These are phyloP conservation scores for Pyrgilauda ruficollis DNA, from an alignment of 2,113 vertebrate species.

Conservation along the genomic window DNA sequence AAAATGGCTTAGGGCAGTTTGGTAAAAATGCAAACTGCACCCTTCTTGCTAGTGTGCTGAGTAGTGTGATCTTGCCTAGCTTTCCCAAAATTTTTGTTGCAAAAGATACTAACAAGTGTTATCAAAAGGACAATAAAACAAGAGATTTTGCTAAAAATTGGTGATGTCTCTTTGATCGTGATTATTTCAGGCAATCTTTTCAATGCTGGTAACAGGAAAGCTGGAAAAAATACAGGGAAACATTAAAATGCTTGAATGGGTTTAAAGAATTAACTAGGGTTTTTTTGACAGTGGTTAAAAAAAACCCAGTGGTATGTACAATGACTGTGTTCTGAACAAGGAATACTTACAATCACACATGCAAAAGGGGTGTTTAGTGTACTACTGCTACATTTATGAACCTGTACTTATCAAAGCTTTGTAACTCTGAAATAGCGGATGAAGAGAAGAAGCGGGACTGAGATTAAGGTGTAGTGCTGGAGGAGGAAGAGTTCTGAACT, in stretches of 20 bases:
- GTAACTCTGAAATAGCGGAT: not conserved
- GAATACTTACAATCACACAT: not conserved
- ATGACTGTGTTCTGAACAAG: not conserved
- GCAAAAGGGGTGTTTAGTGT: not conserved
- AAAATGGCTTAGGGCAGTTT: not conserved
- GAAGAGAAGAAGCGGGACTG: not conserved
- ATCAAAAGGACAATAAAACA: not conserved
- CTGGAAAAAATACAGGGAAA: not conserved
- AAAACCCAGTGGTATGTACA: not conserved
- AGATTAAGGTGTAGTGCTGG: not conserved
- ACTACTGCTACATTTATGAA: not conserved
- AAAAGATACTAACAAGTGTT: not conserved
- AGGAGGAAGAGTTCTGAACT: not conserved
- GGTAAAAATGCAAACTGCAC: not conserved
- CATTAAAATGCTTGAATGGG: not conserved
- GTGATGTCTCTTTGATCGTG: rapidly evolving
- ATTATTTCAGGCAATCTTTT: not conserved
- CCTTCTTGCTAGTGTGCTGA: not conserved
- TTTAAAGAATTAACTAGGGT: not conserved
- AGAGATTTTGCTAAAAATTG: not conserved
- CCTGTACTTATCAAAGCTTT: not conserved
- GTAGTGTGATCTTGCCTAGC: not conserved
- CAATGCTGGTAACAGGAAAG: not conserved
- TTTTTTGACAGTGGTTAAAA: not conserved
- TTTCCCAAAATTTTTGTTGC: not conserved